Base-by-base conservation (phyloP, 2,888 invertebrate species). In the Scaptomyza parva region DNA sequence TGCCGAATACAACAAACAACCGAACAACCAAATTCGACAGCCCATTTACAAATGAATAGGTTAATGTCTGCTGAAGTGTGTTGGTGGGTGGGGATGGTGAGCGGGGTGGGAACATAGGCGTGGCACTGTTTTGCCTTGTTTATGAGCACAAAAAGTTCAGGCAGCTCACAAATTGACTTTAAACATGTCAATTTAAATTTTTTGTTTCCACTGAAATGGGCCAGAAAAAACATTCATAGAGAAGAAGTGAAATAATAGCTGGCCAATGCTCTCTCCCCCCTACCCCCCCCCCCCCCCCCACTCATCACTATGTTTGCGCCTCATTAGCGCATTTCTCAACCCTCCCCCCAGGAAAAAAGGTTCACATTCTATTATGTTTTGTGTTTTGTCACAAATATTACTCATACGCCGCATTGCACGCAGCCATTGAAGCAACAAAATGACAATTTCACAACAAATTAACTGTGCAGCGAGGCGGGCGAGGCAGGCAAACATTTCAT, bases 401-500 rank as follows among this genome's bases (percentile, higher is more conserved):
- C 86, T 78, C 78, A 82, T 86, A 82, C 78, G 83, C 86, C 74
- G 70, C 83, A 76, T 78, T 82, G 85, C 77, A 80, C 86, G 74
- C 65, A 75, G 64, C 72, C 84, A 86, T 79, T 86, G 83, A 74
- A 79, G 83, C 84, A 78, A 83, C 80, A 73, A 85, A 84, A 84
- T 71, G 88, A 83, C 86, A 87, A 84, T 84, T 84, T 87, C 76
- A 86, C 88, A 84, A 84, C 83, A 82, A 84, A 84, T 84, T 87
- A 86, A 87, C 80, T 73, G 67, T 76, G 73, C 83, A 83, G 69
- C 78, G 78, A 82, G 71, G 71, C 83, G 76, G 53, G 30, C 12
- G n/a, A 28, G 5, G 2, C 11, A 28, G 8, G 33, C 33, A 63
- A 58, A 76, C 85, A 75, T 61, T 61, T 52, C 30, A 47, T 64